Base-by-base conservation (phyloP, 2,888 invertebrate genomes). In the Sialis fuliginosa region DNA sequence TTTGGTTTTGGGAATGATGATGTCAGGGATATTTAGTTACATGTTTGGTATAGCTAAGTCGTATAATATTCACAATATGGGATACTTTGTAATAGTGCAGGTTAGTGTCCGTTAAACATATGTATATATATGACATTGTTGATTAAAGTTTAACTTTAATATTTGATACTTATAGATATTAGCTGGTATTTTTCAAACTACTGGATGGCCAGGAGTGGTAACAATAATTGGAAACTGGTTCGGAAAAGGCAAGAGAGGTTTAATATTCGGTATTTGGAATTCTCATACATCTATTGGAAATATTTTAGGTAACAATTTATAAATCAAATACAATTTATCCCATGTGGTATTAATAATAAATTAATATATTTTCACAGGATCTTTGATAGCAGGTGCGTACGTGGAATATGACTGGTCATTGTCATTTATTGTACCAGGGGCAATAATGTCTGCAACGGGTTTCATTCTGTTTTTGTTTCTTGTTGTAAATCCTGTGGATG, bases 201-300 rank as follows among this genome's bases (percentile, higher is more conserved):
- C 91, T 0, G 93, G 96, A 1, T 96, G 96, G 95, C 96, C 96
- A 0, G 90, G 92, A 46, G 95, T 96, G 0, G 93, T 96, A 0
- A 75, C 86, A 1, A 80, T 87, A 3, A 81, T 96, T 44, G 90
- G 91, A n/a, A 90, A 95, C 59, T 96, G 96, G 96, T 95, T 90
- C 68, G 95, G 93, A 0, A 88, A 86, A 65, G 77, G 81, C 35
- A 93, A 89, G 63, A 74, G 86, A 52, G 91, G 90, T 1, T 69
- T 96, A 30, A 88, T 96, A 51, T 95, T 95, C 65, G 96, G 96
- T 8, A 72, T 95, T 6, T 96, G 96, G 96, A 96, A 96, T 67
- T 91, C 93, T 0, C 95, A 96, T 57, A 95, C 95, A 0, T 92
- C 92, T 0, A 75, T 96, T 7, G 96, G 96, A 35, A 97, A 96